Conservation (phyloP, 2,797 vertebrate genomes). For the Cirrhinus molitorella region DNA sequence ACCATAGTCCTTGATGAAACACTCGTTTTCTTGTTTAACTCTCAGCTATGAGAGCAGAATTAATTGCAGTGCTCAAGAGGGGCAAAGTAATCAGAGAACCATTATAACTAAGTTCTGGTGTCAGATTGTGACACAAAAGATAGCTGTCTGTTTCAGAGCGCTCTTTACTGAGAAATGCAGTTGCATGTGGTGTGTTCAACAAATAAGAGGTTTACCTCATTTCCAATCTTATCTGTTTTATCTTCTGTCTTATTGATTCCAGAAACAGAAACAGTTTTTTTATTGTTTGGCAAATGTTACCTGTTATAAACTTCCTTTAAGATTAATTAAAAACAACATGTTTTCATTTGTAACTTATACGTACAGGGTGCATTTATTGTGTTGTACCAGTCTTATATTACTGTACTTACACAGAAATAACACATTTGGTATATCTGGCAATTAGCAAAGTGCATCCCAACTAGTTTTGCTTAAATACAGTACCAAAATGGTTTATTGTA, state of each 20-base stretch:
- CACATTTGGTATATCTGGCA: background rate
- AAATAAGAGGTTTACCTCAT: background rate
- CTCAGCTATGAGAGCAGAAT: slow-evolving; percentile 35
- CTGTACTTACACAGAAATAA: background rate
- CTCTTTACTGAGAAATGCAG: background rate
- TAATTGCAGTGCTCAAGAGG: slow-evolving; percentile 29
- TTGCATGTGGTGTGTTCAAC: background rate
- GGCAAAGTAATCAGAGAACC: slow-evolving; percentile 38
- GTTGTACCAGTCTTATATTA: background rate
- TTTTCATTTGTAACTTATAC: background rate
- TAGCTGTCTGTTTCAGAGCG: slow-evolving; percentile 7
- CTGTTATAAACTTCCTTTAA: background rate
- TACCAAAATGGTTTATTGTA: background rate
- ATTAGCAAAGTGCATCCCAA: background rate
- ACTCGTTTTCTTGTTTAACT: slow-evolving; percentile 32
- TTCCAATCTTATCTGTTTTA: background rate
- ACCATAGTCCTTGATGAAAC: slow-evolving; percentile 34
- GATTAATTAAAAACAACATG: background rate
- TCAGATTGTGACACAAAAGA: slow-evolving; percentile 30
- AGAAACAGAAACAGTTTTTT: background rate
- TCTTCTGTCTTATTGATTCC: slow-evolving; percentile 1
- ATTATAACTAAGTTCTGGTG: slow-evolving; percentile 30
- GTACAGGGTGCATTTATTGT: background rate
- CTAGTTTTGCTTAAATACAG: background rate
- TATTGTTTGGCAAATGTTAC: background rate